These are phyloP conservation scores for Mythimna lalbum DNA, from an alignment of 2,888 invertebrate species.

Conservation along the genomic window DNA sequence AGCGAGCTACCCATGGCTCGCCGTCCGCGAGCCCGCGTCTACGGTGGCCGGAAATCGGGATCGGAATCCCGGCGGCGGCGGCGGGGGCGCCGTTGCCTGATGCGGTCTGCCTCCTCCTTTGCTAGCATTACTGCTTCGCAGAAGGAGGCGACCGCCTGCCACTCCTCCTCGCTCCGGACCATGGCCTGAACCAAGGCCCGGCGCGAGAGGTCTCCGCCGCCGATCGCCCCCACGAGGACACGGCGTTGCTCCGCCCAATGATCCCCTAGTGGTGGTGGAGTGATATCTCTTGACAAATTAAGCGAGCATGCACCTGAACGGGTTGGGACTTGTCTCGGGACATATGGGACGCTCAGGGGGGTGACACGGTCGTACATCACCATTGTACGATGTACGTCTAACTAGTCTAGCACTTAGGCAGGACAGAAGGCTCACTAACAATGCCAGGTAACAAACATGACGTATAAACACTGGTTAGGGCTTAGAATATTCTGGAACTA, in stretches of 20 bases:
- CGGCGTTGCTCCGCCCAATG: conserved; percentile 12
- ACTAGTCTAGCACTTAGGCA: conserved; percentile 3
- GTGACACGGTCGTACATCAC: conserved; percentile 59
- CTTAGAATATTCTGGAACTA: conserved; percentile 33
- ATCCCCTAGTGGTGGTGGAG: conserved; percentile 47
- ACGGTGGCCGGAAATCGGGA: no score
- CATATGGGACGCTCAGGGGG: conserved; percentile 71
- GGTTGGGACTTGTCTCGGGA: conserved; percentile 66
- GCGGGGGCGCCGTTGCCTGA: no score
- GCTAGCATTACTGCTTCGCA: no score
- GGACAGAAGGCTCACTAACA: conserved; percentile 38
- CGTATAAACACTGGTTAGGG: conserved; percentile 21
- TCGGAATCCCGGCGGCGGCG: no score
- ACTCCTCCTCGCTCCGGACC: no score
- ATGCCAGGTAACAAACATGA: conserved; percentile 34
- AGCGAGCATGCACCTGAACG: conserved; percentile 76
- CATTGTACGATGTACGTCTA: conserved; percentile 35
- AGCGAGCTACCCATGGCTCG: no score
- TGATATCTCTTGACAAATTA: conserved; percentile 81
- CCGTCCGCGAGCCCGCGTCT: no score
- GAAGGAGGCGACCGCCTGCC: no score
- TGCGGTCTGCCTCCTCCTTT: no score
- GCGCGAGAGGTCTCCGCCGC: no score
- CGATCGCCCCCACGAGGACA: no score
- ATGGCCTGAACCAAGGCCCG: no score